phyloP scores from a whole-genome alignment of 37 sponge, comb jelly and placozoan species.

The Aplysina aerophoba region DNA sequence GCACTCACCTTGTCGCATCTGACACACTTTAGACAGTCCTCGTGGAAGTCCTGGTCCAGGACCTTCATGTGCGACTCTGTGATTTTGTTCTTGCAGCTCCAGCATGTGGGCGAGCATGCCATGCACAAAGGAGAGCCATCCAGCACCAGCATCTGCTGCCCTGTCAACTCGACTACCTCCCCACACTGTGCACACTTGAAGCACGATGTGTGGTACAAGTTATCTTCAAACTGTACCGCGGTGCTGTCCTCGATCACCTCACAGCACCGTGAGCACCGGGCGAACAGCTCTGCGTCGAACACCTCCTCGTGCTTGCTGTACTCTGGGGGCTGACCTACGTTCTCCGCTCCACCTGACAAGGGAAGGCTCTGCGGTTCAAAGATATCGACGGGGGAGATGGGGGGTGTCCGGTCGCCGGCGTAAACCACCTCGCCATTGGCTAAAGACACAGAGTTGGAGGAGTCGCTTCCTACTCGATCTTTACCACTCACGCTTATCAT shows the following conservation, averaged over 20 bases:
- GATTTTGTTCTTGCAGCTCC: slow-evolving; percentile 55
- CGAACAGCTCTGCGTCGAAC: too few species aligned
- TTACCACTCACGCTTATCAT: too few species aligned
- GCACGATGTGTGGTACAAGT: slow-evolving; percentile 38
- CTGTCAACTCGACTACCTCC: slow-evolving; percentile 1
- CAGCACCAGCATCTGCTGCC: slow-evolving; percentile 40
- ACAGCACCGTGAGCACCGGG: neutral
- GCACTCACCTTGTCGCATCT: slow-evolving; percentile 54
- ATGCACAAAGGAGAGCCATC: slow-evolving; percentile 64
- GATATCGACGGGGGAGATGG: too few species aligned
- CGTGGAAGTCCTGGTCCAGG: slow-evolving; percentile 74
- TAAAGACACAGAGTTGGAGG: too few species aligned
- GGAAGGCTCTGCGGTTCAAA: too few species aligned
- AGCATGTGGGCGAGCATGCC: slow-evolving; percentile 52
- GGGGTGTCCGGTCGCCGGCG: too few species aligned
- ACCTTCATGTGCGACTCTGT: slow-evolving; percentile 45
- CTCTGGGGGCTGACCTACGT: too few species aligned
- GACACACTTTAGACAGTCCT: slow-evolving; percentile 58
- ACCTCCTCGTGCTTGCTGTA: too few species aligned
- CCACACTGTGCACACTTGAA: slow-evolving; percentile 61
- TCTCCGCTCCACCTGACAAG: too few species aligned
- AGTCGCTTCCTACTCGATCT: too few species aligned
- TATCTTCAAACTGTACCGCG: slow-evolving; percentile 44
- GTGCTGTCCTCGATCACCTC: slow-evolving; percentile 2
- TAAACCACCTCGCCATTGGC: too few species aligned